These are phyloP conservation scores for Dissostichus mawsoni DNA, from an alignment of 2,113 vertebrate species.

Conservation along the genomic window DNA sequence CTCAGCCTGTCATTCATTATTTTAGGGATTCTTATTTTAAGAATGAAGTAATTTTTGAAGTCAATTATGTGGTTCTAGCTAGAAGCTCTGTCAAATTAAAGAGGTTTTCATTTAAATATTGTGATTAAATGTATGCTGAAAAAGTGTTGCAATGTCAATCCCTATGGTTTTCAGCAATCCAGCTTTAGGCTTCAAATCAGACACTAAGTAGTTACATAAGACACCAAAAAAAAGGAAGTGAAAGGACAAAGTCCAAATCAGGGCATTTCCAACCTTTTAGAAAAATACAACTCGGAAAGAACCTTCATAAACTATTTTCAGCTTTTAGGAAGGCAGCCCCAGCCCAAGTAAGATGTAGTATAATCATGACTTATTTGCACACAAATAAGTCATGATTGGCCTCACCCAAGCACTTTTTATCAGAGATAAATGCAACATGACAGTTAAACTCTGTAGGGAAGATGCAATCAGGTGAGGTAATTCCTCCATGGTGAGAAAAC, in stretches of 20 bases:
- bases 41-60: background rate
- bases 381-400: conserved; percentile 22
- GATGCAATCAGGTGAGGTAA: conserved; percentile 53
- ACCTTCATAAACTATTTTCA: background rate
- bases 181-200: background rate
- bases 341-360: background rate
- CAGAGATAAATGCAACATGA: conserved; percentile 37
- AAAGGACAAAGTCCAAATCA: background rate
- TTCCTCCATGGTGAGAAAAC: conserved; percentile 50
- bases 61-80: background rate
- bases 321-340: background rate
- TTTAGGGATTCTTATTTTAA: background rate
- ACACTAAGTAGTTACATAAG: background rate
- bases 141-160: no score
- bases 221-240: background rate
- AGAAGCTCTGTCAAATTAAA: background rate
- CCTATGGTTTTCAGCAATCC: background rate
- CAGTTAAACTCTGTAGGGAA: conserved; percentile 29
- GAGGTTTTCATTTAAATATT: background rate
- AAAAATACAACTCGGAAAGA: background rate
- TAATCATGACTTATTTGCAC: background rate
- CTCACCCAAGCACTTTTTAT: background rate
- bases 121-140: background rate
- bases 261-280: background rate
- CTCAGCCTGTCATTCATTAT: no score